Evolutionary conservation across 1,140 invertebrate species (phyloP).

Genomic region (Trialeurodes vaporariorum): DNA sequence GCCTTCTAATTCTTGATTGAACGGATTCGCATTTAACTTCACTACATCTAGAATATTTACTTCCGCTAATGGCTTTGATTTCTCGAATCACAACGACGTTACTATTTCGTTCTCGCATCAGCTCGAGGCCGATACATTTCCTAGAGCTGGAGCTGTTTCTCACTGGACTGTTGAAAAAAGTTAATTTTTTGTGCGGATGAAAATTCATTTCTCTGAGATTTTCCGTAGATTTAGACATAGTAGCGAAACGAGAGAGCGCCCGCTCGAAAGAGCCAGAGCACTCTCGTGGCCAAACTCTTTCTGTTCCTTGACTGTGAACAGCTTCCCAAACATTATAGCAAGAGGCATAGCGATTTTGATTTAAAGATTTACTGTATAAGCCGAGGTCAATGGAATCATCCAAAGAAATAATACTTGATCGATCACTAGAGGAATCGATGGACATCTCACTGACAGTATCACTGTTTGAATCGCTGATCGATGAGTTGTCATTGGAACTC

Average conservation of each 20-base stretch:
- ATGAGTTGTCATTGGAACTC: constrained; percentile 28
- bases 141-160: constrained; percentile 9
- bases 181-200: constrained; percentile 5
- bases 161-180: background rate
- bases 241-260: constrained; percentile 38
- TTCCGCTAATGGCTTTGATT: constrained; percentile 37
- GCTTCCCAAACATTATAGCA: constrained; percentile 28
- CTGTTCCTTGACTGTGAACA: constrained; percentile 29
- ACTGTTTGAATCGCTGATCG: constrained; percentile 40
- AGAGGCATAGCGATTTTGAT: constrained; percentile 22
- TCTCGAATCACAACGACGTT: constrained; percentile 44
- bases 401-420: constrained; percentile 42
- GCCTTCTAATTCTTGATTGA: constrained; percentile 39
- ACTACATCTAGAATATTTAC: constrained; percentile 39
- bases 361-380: constrained; percentile 20
- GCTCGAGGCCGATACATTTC: constrained; percentile 22
- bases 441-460: constrained; percentile 44
- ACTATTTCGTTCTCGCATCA: constrained; percentile 28
- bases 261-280: constrained; percentile 39
- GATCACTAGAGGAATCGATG: constrained; percentile 43
- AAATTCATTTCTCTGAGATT: constrained; percentile 8
- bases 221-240: constrained; percentile 5
- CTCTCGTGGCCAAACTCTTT: constrained; percentile 36
- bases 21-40: constrained; percentile 44
- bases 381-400: constrained; percentile 41